Base-by-base conservation (phyloP, 2,888 invertebrate species). In the Leptura quadrifasciata region DNA sequence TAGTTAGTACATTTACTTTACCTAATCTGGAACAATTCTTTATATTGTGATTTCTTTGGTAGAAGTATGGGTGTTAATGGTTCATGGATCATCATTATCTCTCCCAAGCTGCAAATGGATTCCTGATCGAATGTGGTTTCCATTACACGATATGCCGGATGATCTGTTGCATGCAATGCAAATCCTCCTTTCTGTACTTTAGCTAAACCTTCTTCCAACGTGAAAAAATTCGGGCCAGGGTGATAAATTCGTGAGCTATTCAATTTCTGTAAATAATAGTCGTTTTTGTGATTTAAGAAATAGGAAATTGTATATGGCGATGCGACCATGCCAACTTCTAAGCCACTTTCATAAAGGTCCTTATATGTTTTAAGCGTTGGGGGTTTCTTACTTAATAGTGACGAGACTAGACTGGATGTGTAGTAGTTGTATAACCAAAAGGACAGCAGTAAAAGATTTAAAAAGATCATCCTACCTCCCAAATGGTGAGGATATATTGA, bases 351-450 rank as follows among this genome's bases (percentile, higher is more conserved):
- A 6, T 91, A 84, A 5, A 92, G 87, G 81, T 92, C 92, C 72
- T 88, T 83, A 47, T 92, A 84, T 1, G 90, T 90, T 84, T 89
- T 90, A 74, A 92, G 90, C 55, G 90, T 89, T 3, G 90, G 89
- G 0, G 91, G 91, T 0, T 90, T 90, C 0, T 90, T 91, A 65
- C 89, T 91, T 47, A 92, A 87, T 4, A 92, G 85, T 86, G 91
- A 91, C 69, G 92, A 92, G 4, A 92, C 91, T n/a, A 92, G 91
- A 76, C 92, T 92, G 63, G 92, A 92, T 0, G 92, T 92, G 85
- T 92, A 92, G 86, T 91, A 92, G 84, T 92, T 92, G 85, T 91
- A 92, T 2, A 91, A 86, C n/a, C 92, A 84, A 0, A 91, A 80
- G 10, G 88, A 88, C 18, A 87, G 81, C 6, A 88, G 74, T 17